phyloP scores from a whole-genome alignment of 2,113 vertebrate species.

The Epinephelus moara region DNA sequence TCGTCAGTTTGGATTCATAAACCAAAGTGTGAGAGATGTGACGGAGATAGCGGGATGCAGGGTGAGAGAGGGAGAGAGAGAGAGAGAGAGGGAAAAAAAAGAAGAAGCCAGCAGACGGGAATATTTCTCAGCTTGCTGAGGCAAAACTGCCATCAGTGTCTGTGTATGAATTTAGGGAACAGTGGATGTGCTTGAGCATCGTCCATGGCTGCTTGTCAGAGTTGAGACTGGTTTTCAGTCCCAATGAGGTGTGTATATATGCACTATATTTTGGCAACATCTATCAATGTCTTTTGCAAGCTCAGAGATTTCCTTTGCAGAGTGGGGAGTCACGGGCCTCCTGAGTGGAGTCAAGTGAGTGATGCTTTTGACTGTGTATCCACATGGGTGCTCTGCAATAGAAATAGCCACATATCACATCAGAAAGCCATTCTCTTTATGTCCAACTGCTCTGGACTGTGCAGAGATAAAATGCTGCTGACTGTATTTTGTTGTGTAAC shows the following conservation, averaged over 20 bases:
- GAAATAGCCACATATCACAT: conserved; percentile 36
- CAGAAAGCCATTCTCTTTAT: too few relatives aligned
- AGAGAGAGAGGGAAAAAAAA: background rate
- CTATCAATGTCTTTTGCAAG: conserved; percentile 40
- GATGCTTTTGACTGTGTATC: conserved; percentile 35
- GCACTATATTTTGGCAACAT: conserved; percentile 29
- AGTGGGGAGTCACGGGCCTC: conserved; percentile 34
- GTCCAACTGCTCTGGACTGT: too few relatives aligned
- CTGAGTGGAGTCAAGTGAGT: conserved; percentile 49
- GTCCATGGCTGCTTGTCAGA: conserved; percentile 30
- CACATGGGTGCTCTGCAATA: conserved; percentile 20
- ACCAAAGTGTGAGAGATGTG: conserved; percentile 60
- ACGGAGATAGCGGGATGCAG: conserved; percentile 40
- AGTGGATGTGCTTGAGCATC: conserved; percentile 33
- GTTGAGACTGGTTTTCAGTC: conserved; percentile 6
- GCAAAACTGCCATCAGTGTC: conserved; percentile 43
- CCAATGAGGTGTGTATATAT: conserved; percentile 19
- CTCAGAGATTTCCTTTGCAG: conserved; percentile 20
- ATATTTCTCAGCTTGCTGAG: conserved; percentile 48
- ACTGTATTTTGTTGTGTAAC: conserved; percentile 19
- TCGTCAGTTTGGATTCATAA: conserved; percentile 62
- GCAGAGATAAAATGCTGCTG: background rate
- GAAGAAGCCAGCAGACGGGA: conserved; percentile 35
- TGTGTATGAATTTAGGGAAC: conserved; percentile 48
- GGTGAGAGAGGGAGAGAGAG: conserved; percentile 18